Base-by-base conservation (phyloP, 2,797 vertebrate genomes). In the Siniperca undulata region DNA sequence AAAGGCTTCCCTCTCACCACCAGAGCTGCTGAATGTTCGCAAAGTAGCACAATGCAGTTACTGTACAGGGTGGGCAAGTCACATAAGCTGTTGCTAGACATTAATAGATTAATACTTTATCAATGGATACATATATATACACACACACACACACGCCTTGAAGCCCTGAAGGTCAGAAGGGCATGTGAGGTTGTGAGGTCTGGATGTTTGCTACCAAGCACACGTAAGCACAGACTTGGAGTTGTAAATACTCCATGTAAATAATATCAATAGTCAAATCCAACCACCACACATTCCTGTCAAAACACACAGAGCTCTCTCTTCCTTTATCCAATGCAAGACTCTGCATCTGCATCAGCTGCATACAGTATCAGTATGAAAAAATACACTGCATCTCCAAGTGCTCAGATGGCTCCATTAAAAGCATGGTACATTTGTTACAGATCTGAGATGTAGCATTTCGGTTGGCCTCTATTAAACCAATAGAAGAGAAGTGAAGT, bases 331-430 rank as follows among this genome's bases (percentile, higher is more conserved):
- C 38, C 30, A 70, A 53, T 40, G n/a, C 52, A 81, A 58, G 0
- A 68, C 52, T 61, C 19, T 55, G 27, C 40, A 46, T 78, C 68
- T 74, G 38, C 17, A 44, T 81, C 36, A 70, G 30, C 71, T 69
- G 61, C 60, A 72, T 74, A 40, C 22, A 20, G n/a, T n/a, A 80
- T 78, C 20, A 80, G 53, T 14, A 55, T 9, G 62, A 79, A 65
- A 61, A 58, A 75, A 79, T 8, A 34, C 44, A 3, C 40, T 30
- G 38, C n/a, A 3, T 59, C 46, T 84, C 22, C 24, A 12, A 59
- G 70, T 30, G 66, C 82, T 91, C 73, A 70, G 82, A 84, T 62
- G 85, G 69, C 73, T 83, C 77, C 84, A 89, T 77, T 81, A 85
- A 82, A 83, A 81, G 50, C 81, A 59, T 11, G 53, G 65, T 53